Evolutionary conservation across 1,140 invertebrate species (phyloP), one percentile per base, ranked within the genome.

Genomic region (Alviniconcha marisindica): DNA sequence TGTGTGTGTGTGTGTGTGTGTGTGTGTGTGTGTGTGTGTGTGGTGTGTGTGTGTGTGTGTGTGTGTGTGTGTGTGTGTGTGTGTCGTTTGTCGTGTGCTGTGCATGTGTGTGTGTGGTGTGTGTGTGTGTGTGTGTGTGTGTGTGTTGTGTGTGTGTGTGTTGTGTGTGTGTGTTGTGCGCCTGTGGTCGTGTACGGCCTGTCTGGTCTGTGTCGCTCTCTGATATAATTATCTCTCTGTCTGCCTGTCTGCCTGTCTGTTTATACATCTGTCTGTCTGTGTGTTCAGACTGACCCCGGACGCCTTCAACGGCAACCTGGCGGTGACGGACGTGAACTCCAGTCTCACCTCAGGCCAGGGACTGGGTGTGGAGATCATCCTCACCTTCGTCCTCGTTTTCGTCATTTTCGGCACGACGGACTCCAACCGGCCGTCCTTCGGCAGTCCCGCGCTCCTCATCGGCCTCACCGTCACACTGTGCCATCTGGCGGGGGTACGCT

Each of bases 351-450:
- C 93, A 95, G 7, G 88, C 96, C 96, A 98, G 94, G 97, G 95
- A 1, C 93, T 98, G 42, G 92, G 96, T n/a, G 94, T 98, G 51
- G 97, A 88, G 76, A 80, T 88, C 31, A 44, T 88, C 56, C 83
- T 87, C 33, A 88, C 88, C 42, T 88, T 88, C 98, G 92, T 97
- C 1, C 93, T 98, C 84, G 95, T 98, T 1, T 94, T 97, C 60
- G 96, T 97, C 15, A 96, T 98, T 14, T 96, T 97, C 86, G 96
- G 95, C 0, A 97, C 97, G 0, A 97, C 96, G 69, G 97, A 98
- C 92, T 54, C 78, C 31, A 95, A 95, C 73, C 94, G 97, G 42
- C 95, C 93, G 48, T 96, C 97, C 91, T 94, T 97, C 69, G 97
- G 97, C 36, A 97, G 96, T 18, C 96, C 95, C 0, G 96, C 97